Evolutionary conservation across 1,140 invertebrate genomes (phyloP), one percentile per base, ranked within the genome.

Genomic region (Drosophila mayri): DNA sequence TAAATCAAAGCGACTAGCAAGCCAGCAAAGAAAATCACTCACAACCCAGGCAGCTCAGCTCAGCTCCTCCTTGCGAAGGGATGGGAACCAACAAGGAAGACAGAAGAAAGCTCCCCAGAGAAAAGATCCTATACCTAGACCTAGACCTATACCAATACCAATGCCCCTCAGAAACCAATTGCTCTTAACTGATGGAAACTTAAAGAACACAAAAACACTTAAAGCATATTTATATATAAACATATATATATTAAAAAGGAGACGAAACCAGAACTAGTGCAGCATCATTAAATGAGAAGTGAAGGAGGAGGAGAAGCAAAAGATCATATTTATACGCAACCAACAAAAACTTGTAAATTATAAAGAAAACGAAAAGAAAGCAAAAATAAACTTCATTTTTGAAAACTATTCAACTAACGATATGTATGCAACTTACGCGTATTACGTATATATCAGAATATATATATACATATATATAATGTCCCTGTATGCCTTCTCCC

Each of bases 291-390:
- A 82, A 82, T 82, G 79, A 82, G 74, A 82, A 62, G 47, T 12
- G 52, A 55, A 22, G 52, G 20, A 37, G 18, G 18, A 66, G 35
- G 37, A 20, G 35, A 75, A 64, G 28, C 58, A 75, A 49, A 46
- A 76, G 55, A 59, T 67, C 58, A 87, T 82, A 86, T 82, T 82
- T 86, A 86, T 87, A 80, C 71, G 83, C 68, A 79, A 68, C 63
- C 73, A 86, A 79, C 60, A 65, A 90, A 72, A 84, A 87, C 77
- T 87, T 87, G 84, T 88, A 87, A 79, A 88, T 87, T 88, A 82
- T 68, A 80, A 73, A 76, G 76, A 44, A 44, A 67, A 75, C 52
- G 55, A 72, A 88, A 88, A 62, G 68, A 78, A 80, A 75, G 46
- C 63, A 41, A 78, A 70, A 78, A 78, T 68, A 78, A 78, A 86